A percentile compares a stretch with the other conserved stretches of the same genome.
Conservation (phyloP, 2,888 invertebrate genomes). For the Petrolisthes cinctipes region DNA sequence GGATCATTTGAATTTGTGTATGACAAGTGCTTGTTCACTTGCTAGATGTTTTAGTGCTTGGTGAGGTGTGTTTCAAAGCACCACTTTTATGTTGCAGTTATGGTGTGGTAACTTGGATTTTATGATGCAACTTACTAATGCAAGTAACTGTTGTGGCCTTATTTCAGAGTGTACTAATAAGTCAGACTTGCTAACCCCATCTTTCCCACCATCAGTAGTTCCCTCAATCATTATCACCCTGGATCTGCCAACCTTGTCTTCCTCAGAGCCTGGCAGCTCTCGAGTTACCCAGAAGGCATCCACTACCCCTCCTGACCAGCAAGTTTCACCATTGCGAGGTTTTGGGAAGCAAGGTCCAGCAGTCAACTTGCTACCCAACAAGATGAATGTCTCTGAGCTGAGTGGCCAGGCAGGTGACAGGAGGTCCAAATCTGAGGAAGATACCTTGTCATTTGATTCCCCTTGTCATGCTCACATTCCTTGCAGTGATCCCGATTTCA, state of each 20-base stretch:
- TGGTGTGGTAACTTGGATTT: not conserved
- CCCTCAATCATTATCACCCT: not conserved
- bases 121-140: not conserved
- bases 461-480: constrained; percentile 21
- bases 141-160: not conserved
- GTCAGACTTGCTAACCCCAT: constrained; percentile 15
- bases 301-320: constrained; percentile 7
- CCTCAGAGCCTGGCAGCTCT: constrained; percentile 31
- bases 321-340: constrained; percentile 30
- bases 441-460: constrained; percentile 34
- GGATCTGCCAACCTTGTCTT: constrained; percentile 12
- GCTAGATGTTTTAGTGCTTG: too few species aligned
- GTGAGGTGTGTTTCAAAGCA: too few species aligned
- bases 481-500: constrained; percentile 48
- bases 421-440: constrained; percentile 23
- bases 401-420: constrained; percentile 35
- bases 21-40: too few species aligned
- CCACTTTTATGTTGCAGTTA: not conserved
- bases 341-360: constrained; percentile 27
- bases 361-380: constrained; percentile 47
- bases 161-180: constrained; percentile 8
- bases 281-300: constrained; percentile 10
- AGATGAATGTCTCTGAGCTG: constrained; percentile 49
- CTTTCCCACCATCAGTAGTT: not conserved
- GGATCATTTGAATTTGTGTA: too few species aligned